A percentile compares a stretch with the other conserved stretches of the same genome.
These are phyloP conservation scores for Dicyrtomina minuta DNA, from an alignment of 2,888 invertebrate species.

Conservation along the genomic window DNA sequence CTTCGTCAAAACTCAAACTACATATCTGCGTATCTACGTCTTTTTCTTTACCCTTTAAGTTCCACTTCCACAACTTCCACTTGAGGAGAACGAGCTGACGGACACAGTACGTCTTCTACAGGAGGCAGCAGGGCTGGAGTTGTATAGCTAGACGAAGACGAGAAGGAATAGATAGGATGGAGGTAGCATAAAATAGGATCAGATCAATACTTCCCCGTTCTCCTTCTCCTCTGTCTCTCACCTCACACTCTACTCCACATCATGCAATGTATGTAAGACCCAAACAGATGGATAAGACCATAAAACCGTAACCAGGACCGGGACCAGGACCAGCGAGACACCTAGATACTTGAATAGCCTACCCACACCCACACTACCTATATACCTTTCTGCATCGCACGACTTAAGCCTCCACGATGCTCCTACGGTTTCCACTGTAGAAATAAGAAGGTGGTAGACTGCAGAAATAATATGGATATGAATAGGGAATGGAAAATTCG, in stretches of 20 bases:
- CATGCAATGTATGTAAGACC: background rate
- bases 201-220: constrained; percentile 32
- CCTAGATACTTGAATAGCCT: too few species aligned
- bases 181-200: constrained; percentile 28
- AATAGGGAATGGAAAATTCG: too few species aligned
- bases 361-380: too few species aligned
- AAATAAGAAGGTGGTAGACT: too few species aligned
- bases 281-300: background rate
- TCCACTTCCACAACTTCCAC: background rate
- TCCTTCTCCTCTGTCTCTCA: constrained; percentile 1
- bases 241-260: constrained; percentile 3
- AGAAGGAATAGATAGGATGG: constrained; percentile 21
- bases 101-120: background rate
- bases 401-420: too few species aligned
- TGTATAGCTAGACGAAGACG: too few species aligned
- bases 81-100: constrained; percentile 11
- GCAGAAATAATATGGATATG: too few species aligned
- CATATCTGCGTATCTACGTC: background rate
- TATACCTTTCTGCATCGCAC: too few species aligned
- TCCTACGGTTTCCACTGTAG: too few species aligned
- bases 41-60: background rate
- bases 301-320: too few species aligned
- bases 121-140: too few species aligned
- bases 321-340: too few species aligned
- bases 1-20: background rate